Base-by-base conservation (phyloP, 2,888 invertebrate species). In the Bugulina stolonifera region DNA sequence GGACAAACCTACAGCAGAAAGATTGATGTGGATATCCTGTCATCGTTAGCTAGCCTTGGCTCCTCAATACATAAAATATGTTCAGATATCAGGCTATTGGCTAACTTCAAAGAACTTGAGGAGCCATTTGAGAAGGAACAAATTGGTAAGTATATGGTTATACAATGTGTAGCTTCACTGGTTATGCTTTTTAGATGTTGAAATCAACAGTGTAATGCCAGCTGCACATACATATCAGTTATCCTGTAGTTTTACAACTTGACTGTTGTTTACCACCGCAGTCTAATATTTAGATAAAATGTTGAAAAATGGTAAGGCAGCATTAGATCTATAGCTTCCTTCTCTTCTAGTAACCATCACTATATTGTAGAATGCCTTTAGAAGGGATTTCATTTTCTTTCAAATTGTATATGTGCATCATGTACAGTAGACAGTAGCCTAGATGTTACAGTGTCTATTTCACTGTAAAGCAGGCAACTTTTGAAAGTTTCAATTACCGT, bases 81-180 rank as follows among this genome's bases (percentile, higher is more conserved):
- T 71, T 54, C 43, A n/a, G 52, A 57, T 35, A 89, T 99, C 73
- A 89, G 99, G 71, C 87, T 98, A 14, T 84, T 98, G 70, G 95
- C 97, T 0, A 93, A 90, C 80, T 91, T 92, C 84, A 98, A 98
- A 81, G 99, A 99, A 85, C 81, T 99, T 0, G 96, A 98, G 81
- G 99, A 99, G 82, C 99, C 99, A 0, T 99, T 99, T 84, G 99
- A 99, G 83, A 88, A 88, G 32, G 91, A 92, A 0, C 98, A 98
- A 85, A 95, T 98, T 72, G 97, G 84, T 85, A 75, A 76, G 74
- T 73, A n/a, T n/a, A n/a, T n/a, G n/a, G n/a, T n/a, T n/a, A n/a
- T n/a, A n/a, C n/a, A n/a, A n/a, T n/a, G n/a, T n/a, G n/a, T n/a
- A n/a, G n/a, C n/a, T n/a, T n/a, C n/a, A n/a, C n/a, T n/a, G n/a